A percentile compares a stretch with the other conserved stretches of the same genome.
Evolutionary conservation across 2,888 invertebrate species (phyloP).

Genomic region (Macrosiphum euphorbiae): DNA sequence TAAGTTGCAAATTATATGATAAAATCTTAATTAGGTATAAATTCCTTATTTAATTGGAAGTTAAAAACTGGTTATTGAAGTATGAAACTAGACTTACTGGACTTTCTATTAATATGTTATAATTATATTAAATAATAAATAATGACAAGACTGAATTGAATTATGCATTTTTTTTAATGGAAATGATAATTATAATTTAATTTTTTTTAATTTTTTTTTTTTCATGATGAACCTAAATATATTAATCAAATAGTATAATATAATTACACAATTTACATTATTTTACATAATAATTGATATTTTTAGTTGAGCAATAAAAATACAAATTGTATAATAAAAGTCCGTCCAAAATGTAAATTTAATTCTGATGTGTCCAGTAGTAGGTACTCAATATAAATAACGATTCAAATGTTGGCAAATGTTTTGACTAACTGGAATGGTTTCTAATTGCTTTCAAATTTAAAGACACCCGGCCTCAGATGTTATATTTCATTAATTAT

Average conservation of each 20-base stretch:
- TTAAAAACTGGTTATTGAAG: conserved; percentile 27
- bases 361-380: not conserved
- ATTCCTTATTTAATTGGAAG: not conserved
- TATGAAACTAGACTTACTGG: not conserved
- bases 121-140: not conserved
- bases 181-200: not conserved
- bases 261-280: not conserved
- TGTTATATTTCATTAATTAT: not conserved
- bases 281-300: not conserved
- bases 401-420: not conserved
- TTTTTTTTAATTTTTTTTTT: not conserved
- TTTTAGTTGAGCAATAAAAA: not conserved
- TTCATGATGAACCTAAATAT: not conserved
- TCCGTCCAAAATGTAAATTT: not conserved
- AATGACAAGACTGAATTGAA: not conserved
- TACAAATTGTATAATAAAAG: not conserved
- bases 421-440: not conserved
- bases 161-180: not conserved
- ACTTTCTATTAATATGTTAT: conserved; percentile 34
- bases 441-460: not conserved
- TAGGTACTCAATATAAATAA: not conserved
- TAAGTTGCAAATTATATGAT: not conserved
- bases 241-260: not conserved
- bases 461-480: not conserved
- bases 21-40: conserved; percentile 26